Percentiles rank a stretch among this genome's conserved stretches.
Evolutionary conservation across 2,797 vertebrate species (phyloP).

Genomic region (Silurus aristotelis): DNA sequence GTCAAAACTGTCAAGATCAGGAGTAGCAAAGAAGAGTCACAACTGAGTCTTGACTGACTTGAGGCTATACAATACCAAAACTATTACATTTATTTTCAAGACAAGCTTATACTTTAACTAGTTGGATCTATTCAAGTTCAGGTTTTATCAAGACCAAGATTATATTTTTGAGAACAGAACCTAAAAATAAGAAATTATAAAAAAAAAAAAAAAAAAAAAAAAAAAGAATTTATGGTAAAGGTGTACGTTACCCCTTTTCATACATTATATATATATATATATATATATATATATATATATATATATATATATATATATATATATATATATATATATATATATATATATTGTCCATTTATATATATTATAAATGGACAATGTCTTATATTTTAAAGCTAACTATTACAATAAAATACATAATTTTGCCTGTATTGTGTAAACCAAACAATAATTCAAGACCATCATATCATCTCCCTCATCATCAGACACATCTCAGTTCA

Average conservation of each 20-base stretch:
- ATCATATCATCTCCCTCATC: constrained; percentile 15
- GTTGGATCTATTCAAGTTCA: background rate
- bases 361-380: background rate
- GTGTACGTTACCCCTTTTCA: too few species aligned
- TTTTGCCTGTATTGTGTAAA: background rate
- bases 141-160: background rate
- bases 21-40: background rate
- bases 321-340: too few species aligned
- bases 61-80: background rate
- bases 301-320: too few species aligned
- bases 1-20: background rate
- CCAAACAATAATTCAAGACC: constrained; percentile 8
- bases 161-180: background rate
- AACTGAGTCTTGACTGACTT: background rate
- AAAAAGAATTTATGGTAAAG: too few species aligned
- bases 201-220: too few species aligned
- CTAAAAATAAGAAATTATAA: background rate
- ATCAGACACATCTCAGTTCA: background rate
- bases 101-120: background rate
- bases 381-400: background rate
- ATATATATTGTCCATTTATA: too few species aligned
- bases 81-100: background rate
- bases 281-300: background rate
- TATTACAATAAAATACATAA: background rate
- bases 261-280: too few species aligned